Percentiles rank a stretch among this genome's conserved stretches.
Evolutionary conservation across 64 coral and sea anemone genomes (phyloP).

Genomic region (Acropora yongei): DNA sequence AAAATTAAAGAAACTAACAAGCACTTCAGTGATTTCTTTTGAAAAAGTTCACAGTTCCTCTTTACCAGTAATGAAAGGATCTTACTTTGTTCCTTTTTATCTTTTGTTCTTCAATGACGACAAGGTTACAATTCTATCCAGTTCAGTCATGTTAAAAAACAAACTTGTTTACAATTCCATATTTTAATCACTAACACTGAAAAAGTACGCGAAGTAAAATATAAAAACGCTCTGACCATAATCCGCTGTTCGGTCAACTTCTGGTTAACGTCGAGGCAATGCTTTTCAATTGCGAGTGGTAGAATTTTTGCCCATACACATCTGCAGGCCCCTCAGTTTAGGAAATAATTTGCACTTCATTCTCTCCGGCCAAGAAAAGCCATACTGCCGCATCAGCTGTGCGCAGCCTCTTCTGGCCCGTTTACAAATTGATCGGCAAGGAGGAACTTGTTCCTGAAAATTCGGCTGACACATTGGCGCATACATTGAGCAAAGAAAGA

Average conservation of each 20-base stretch:
- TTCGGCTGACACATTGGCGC: slow-evolving; percentile 87
- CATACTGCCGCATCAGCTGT: slow-evolving; percentile 85
- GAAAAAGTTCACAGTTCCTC: too few relatives aligned
- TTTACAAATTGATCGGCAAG: slow-evolving; percentile 84
- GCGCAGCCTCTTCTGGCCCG: slow-evolving; percentile 79
- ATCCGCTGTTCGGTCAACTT: background rate
- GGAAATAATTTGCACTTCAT: slow-evolving; percentile 95
- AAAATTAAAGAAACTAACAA: too few relatives aligned
- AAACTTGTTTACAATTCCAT: too few relatives aligned
- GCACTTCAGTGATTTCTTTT: too few relatives aligned
- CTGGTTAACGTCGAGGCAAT: background rate
- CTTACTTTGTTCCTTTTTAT: too few relatives aligned
- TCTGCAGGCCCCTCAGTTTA: slow-evolving; percentile 40
- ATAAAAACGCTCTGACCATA: too few relatives aligned
- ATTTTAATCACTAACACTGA: too few relatives aligned
- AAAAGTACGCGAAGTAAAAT: too few relatives aligned
- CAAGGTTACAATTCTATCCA: too few relatives aligned
- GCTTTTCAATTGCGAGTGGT: slow-evolving; percentile 8
- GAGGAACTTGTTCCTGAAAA: slow-evolving; percentile 73
- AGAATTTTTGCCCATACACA: slow-evolving; percentile 89
- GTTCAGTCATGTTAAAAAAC: too few relatives aligned
- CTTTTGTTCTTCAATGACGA: too few relatives aligned
- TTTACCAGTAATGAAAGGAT: too few relatives aligned
- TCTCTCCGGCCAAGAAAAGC: slow-evolving; percentile 92
- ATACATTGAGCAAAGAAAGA: slow-evolving; percentile 96